Base-by-base conservation (phyloP, 1,140 invertebrate genomes). In the Sarcophaga bullata region DNA sequence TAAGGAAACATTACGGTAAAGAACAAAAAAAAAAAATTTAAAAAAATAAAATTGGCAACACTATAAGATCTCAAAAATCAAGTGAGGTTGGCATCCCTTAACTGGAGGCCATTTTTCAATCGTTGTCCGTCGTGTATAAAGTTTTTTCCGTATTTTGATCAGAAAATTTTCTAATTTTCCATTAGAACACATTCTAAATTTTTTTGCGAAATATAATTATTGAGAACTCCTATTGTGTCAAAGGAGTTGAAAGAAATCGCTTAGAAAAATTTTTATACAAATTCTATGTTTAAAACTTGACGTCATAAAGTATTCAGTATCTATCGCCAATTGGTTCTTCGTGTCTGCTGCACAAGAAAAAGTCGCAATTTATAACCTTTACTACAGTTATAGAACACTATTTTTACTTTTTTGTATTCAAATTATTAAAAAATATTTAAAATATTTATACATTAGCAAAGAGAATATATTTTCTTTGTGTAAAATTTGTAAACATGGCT, bases 401-500 rank as follows among this genome's bases (percentile, higher is more conserved):
- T 52, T 52, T 52, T 68, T 68, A 25, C 9, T 8, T 62, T n/a
- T n/a, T 68, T 68, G 17, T 52, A 25, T 37, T 68, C 4, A 2
- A 68, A 19, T 58, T 58, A 68, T 0, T 37, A 37, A 25, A 68
- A 68, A 68, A 13, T 25, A 2, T 68, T 68, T 37, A 37, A 37
- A 37, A 68, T 52, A 52, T 68, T 68, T 2, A 68, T 37, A 68
- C 19, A 68, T 68, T 19, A 68, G 9, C 62, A 25, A 68, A 25
- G 62, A 68, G 17, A 68, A 68, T 19, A 19, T 19, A 76, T 76
- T 49, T 76, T 76, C 48, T 76, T 76, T 49, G 73, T 46, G 73
- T 76, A 72, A 80, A 80, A 84, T 87, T 86, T 81, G 87, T 91
- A 94, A 93, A 93, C 93, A 95, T 95, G 94, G 93, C 93, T 93